Conservation (phyloP, 2,113 vertebrate genomes). For the Ochotona princeps region DNA sequence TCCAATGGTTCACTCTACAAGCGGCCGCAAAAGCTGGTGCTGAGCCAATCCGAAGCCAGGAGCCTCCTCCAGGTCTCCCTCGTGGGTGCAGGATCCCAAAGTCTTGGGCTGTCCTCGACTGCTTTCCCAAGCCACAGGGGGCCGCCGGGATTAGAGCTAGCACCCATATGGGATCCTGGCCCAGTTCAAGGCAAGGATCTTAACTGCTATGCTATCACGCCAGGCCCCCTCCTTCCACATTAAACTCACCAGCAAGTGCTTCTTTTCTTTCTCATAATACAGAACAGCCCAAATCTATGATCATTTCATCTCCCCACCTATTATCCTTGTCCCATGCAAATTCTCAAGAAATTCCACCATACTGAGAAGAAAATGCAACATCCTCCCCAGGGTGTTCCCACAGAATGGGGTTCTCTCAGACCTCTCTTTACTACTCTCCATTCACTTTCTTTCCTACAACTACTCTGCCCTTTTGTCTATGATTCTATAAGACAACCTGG, state of each 20-base stretch:
- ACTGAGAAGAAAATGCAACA: not conserved
- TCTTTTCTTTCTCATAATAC: slow-evolving; percentile 8
- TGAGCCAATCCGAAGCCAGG: too few species aligned
- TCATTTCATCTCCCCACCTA: not conserved
- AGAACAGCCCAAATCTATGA: not conserved
- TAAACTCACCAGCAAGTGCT: not conserved
- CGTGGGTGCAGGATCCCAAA: too few species aligned
- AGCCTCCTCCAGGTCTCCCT: too few species aligned
- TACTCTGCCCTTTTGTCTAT: not conserved
- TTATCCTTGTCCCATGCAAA: not conserved
- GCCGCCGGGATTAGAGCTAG: too few species aligned
- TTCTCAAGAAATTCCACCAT: not conserved
- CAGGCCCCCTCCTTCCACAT: not conserved
- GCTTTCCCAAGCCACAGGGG: too few species aligned
- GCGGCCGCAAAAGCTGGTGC: too few species aligned
- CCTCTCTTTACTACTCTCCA: not conserved
- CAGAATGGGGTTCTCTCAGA: not conserved
- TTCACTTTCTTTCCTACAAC: not conserved
- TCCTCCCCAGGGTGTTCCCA: not conserved
- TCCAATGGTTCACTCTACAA: too few species aligned
- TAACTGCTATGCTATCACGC: too few species aligned
- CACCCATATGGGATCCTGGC: too few species aligned
- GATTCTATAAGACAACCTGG: not conserved
- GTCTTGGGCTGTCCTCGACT: too few species aligned
- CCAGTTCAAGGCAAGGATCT: too few species aligned